These are phyloP conservation scores for Drosophila quinaria DNA, from an alignment of 2,888 invertebrate genomes.

Conservation along the genomic window DNA sequence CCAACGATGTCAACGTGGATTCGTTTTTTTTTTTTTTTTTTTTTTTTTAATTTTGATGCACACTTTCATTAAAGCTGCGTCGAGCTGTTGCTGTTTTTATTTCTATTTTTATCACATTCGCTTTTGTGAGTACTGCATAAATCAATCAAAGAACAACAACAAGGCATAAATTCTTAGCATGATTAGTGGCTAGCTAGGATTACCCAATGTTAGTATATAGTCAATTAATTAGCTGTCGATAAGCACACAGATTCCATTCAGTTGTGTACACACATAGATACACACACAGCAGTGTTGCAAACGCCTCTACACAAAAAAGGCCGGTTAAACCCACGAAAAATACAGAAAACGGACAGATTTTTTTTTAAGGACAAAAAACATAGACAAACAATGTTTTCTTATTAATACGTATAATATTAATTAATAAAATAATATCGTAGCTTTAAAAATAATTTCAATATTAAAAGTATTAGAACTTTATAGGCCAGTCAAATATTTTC, in stretches of 20 bases:
- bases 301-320: too few species aligned
- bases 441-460: too few species aligned
- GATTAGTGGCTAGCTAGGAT: constrained; percentile 31
- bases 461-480: too few species aligned
- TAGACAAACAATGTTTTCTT: too few species aligned
- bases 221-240: constrained; percentile 27
- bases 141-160: constrained; percentile 27
- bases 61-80: constrained; percentile 17
- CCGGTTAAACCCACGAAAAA: too few species aligned
- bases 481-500: too few species aligned
- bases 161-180: constrained; percentile 24
- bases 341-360: too few species aligned
- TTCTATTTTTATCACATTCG: constrained; percentile 7
- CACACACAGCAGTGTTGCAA: too few species aligned
- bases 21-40: background rate
- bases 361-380: too few species aligned
- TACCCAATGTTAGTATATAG: constrained; percentile 19
- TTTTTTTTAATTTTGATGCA: constrained; percentile 6
- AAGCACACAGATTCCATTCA: constrained; percentile 10
- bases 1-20: constrained; percentile 13
- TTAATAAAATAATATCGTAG: too few species aligned
- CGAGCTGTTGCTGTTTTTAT: background rate
- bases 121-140: constrained; percentile 27
- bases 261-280: constrained; percentile 1
- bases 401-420: too few species aligned